Percentiles rank a stretch among this genome's conserved stretches.
Conservation (phyloP, 1,140 invertebrate species). For the Heliconius hermathena region DNA sequence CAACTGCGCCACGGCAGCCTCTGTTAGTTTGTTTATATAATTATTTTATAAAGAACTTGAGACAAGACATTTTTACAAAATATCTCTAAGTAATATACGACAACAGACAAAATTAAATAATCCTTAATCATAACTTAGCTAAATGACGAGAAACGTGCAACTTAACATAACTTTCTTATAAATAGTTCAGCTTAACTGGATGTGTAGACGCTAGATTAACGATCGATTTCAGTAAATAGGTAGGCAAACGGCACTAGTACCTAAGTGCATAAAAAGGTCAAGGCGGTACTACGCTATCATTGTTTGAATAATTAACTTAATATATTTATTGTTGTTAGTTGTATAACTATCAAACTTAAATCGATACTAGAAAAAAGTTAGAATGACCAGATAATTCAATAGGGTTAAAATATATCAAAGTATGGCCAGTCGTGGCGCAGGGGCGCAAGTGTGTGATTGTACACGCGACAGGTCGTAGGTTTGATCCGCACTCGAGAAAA, state of each 20-base stretch:
- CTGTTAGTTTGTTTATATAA: too few relatives aligned
- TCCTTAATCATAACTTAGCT: background rate
- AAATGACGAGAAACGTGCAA: background rate
- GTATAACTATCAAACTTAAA: background rate
- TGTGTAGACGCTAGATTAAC: slow-evolving; percentile 28
- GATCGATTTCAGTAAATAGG: slow-evolving; percentile 43
- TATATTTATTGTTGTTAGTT: background rate
- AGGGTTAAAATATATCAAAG: too few relatives aligned
- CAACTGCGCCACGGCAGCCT: too few relatives aligned
- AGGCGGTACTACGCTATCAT: slow-evolving; percentile 49
- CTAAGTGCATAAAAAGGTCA: slow-evolving; percentile 51
- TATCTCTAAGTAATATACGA: background rate
- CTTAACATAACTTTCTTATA: slow-evolving; percentile 10
- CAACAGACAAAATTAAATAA: background rate
- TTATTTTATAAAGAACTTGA: too few relatives aligned
- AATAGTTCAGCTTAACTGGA: background rate
- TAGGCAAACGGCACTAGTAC: slow-evolving; percentile 35
- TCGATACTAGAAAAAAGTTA: too few relatives aligned
- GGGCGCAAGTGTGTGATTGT: too few relatives aligned
- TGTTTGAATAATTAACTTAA: slow-evolving; percentile 40
- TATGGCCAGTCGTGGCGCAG: too few relatives aligned
- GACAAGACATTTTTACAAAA: background rate
- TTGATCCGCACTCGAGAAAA: too few relatives aligned
- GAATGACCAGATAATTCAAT: too few relatives aligned
- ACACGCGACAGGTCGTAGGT: too few relatives aligned